These are phyloP conservation scores for Apis florea DNA, from an alignment of 1,140 invertebrate genomes.

Conservation along the genomic window DNA sequence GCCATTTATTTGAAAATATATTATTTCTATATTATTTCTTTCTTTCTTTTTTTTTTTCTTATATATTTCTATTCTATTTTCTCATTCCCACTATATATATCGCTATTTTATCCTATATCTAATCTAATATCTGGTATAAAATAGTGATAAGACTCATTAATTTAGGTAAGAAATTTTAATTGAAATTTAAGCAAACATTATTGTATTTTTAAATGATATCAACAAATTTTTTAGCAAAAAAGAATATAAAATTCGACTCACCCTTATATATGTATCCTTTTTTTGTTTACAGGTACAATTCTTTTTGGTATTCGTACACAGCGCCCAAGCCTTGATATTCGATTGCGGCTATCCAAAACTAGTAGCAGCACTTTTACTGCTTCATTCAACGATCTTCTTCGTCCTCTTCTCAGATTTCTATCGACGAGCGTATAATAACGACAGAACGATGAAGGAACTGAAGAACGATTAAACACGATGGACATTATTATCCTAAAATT, in stretches of 20 bases:
- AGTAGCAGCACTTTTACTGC: slow-evolving; percentile 87
- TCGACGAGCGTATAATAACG: slow-evolving; percentile 86
- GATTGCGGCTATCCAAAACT: slow-evolving; percentile 89
- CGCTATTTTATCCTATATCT: too few species aligned
- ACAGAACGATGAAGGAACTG: slow-evolving; percentile 75
- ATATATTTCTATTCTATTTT: too few species aligned
- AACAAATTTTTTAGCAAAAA: background rate
- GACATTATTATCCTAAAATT: background rate
- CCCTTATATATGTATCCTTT: background rate
- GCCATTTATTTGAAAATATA: too few species aligned
- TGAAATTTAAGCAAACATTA: too few species aligned
- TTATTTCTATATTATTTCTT: too few species aligned
- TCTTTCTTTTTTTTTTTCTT: too few species aligned
- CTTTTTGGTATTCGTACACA: slow-evolving; percentile 87
- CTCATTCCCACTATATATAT: too few species aligned
- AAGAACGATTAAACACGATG: slow-evolving; percentile 70
- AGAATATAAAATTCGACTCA: background rate
- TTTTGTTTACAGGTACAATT: slow-evolving; percentile 86
- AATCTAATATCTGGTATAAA: too few species aligned
- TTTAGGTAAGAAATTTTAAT: too few species aligned
- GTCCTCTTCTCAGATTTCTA: slow-evolving; percentile 95
- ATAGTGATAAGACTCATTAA: too few species aligned
- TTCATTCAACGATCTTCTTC: slow-evolving; percentile 95
- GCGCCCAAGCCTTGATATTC: slow-evolving; percentile 86
- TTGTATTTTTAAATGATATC: too few species aligned